Percentiles rank a stretch among this genome's conserved stretches.
phyloP scores from a whole-genome alignment of 2,797 vertebrate species.

The Dryobates pubescens region DNA sequence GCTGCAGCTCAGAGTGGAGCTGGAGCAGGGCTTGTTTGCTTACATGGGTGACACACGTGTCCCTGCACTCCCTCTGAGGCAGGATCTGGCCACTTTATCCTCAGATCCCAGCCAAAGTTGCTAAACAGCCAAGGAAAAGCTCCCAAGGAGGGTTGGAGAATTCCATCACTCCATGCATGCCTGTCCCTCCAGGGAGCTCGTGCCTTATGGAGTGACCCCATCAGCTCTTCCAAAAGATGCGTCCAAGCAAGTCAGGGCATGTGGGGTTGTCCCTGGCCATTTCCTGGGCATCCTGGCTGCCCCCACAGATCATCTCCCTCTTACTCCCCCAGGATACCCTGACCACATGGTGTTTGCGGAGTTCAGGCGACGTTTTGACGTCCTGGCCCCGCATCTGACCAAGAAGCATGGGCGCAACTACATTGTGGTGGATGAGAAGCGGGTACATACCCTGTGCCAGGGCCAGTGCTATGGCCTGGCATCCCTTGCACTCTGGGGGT shows the following conservation, averaged over 20 bases:
- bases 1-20: slow-evolving; percentile 73
- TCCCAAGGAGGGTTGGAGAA: rapidly evolving
- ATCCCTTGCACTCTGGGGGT: neutral
- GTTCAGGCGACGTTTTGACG: slow-evolving; percentile 93
- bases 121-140: neutral
- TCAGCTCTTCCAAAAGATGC: neutral
- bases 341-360: slow-evolving; percentile 98
- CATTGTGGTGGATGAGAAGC: slow-evolving; percentile 92
- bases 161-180: neutral
- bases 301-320: neutral
- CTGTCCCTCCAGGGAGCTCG: neutral
- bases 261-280: rapidly evolving
- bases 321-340: slow-evolving; percentile 85
- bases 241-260: neutral
- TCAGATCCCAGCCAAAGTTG: slow-evolving; percentile 13
- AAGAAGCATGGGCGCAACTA: slow-evolving; percentile 96
- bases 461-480: neutral
- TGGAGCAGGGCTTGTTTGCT: slow-evolving; percentile 64
- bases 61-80: neutral
- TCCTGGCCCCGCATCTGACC: slow-evolving; percentile 92
- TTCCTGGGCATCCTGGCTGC: rapidly evolving
- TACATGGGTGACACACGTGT: slow-evolving; percentile 61
- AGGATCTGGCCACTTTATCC: slow-evolving; percentile 5
- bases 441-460: slow-evolving; percentile 75
- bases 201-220: rapidly evolving